phyloP scores from a whole-genome alignment of 2,888 invertebrate genomes.

The Phengaris alcon region DNA sequence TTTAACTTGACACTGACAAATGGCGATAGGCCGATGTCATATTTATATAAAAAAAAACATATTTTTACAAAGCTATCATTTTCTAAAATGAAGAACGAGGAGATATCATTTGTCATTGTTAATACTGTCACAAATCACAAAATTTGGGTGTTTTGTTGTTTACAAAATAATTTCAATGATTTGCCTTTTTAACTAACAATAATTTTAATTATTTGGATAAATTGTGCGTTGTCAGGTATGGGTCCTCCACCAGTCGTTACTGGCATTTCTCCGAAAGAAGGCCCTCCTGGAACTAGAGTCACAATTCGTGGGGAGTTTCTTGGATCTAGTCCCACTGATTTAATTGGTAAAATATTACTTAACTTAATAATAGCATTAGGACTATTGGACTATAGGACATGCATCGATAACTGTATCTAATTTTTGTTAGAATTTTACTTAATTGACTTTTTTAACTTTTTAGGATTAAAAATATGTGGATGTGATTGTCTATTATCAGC shows the following conservation, averaged over 20 bases:
- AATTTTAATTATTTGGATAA: background rate
- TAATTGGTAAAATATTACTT: constrained; percentile 82
- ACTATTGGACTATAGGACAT: too few relatives aligned
- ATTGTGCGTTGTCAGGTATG: constrained; percentile 59
- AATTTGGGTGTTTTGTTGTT: background rate
- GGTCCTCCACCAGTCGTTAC: constrained; percentile 93
- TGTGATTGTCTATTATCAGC: constrained; percentile 96
- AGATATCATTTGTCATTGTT: background rate
- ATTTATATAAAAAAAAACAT: too few relatives aligned
- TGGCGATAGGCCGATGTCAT: too few relatives aligned
- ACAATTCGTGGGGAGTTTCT: constrained; percentile 97
- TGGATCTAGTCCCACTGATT: constrained; percentile 90
- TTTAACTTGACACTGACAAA: too few relatives aligned
- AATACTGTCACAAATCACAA: background rate
- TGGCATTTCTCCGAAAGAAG: constrained; percentile 98
- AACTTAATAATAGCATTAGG: background rate
- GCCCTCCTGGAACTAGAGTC: constrained; percentile 96
- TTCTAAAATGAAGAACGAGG: too few relatives aligned
- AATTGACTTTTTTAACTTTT: constrained; percentile 11
- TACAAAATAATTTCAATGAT: background rate
- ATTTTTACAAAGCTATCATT: too few relatives aligned
- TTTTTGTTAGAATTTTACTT: background rate
- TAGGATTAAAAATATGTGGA: constrained; percentile 96
- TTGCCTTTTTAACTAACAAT: background rate
- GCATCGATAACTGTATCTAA: background rate